phyloP scores from a whole-genome alignment of 2,888 invertebrate genomes.

The Phalera bucephala region DNA sequence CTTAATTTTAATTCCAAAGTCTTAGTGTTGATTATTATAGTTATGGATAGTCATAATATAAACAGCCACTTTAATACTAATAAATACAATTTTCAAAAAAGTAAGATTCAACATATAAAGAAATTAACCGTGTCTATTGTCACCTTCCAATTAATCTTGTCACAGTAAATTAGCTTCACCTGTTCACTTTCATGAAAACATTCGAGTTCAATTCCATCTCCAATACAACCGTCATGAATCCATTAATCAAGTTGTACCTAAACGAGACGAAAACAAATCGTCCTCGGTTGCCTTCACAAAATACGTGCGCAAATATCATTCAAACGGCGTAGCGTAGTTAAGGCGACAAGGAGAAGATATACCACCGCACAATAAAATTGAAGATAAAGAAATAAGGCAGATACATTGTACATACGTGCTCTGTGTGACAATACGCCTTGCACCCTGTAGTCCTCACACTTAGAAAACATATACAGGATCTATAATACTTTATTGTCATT shows the following conservation, averaged over 20 bases:
- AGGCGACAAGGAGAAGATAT: slow-evolving; percentile 44
- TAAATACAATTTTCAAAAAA: no score
- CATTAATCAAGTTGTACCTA: slow-evolving; percentile 19
- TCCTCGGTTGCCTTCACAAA: slow-evolving; percentile 21
- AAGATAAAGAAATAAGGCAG: slow-evolving; percentile 49
- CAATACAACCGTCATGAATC: slow-evolving; percentile 17
- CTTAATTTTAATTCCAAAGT: no score
- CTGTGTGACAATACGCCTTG: slow-evolving; percentile 34
- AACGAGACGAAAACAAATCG: slow-evolving; percentile 17
- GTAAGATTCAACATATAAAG: no score
- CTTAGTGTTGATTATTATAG: no score
- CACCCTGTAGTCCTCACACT: slow-evolving; percentile 28
- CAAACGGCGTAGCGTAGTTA: slow-evolving; percentile 46
- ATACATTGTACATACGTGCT: slow-evolving; percentile 65
- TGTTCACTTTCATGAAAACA: slow-evolving; percentile 4
- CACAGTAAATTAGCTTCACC: slow-evolving; percentile 22
- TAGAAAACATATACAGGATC: slow-evolving; percentile 36
- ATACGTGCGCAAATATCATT: slow-evolving; percentile 50
- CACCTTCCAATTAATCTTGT: slow-evolving; percentile 30
- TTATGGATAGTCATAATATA: no score
- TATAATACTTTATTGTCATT: slow-evolving; percentile 59
- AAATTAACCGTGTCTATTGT: no score
- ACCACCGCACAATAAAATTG: slow-evolving; percentile 49
- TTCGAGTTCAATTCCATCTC: slow-evolving; percentile 12
- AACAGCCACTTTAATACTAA: no score